These are phyloP conservation scores for Anser cygnoides DNA, from an alignment of 2,113 vertebrate genomes.

Conservation along the genomic window DNA sequence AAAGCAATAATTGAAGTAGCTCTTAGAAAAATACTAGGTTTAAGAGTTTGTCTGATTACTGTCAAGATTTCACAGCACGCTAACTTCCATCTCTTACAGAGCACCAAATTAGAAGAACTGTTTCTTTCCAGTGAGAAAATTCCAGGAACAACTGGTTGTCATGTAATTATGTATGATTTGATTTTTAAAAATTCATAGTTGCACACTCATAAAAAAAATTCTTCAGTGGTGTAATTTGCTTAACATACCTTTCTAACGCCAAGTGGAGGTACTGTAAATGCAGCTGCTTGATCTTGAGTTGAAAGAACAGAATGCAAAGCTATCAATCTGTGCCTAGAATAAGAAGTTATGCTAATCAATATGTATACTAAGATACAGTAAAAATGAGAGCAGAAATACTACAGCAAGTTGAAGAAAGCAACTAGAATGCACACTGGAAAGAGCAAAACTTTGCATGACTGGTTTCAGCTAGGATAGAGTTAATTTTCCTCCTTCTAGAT, in stretches of 20 bases:
- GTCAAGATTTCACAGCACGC: neutral
- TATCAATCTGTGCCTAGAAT: slow-evolving; percentile 87
- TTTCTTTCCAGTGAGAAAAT: neutral
- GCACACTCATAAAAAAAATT: neutral
- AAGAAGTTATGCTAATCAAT: slow-evolving; percentile 1
- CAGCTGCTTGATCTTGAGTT: slow-evolving; percentile 93
- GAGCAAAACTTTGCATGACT: neutral
- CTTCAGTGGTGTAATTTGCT: neutral
- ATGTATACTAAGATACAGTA: neutral
- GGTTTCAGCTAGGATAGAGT: no score
- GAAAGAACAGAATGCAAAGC: slow-evolving; percentile 95
- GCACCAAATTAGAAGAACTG: neutral
- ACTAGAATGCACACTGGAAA: neutral
- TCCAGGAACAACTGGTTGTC: neutral
- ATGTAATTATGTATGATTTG: neutral
- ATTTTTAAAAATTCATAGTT: neutral
- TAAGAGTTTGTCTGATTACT: neutral
- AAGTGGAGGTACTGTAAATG: slow-evolving; percentile 89
- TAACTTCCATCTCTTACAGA: neutral
- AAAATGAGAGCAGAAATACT: neutral
- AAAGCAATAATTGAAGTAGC: neutral
- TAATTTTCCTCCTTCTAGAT: no score
- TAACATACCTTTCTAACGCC: slow-evolving; percentile 91
- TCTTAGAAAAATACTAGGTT: neutral
- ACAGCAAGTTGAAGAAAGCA: neutral